Conservation (phyloP, 92 coral and sea anemone species). For the Isaurus tuberculatus region DNA sequence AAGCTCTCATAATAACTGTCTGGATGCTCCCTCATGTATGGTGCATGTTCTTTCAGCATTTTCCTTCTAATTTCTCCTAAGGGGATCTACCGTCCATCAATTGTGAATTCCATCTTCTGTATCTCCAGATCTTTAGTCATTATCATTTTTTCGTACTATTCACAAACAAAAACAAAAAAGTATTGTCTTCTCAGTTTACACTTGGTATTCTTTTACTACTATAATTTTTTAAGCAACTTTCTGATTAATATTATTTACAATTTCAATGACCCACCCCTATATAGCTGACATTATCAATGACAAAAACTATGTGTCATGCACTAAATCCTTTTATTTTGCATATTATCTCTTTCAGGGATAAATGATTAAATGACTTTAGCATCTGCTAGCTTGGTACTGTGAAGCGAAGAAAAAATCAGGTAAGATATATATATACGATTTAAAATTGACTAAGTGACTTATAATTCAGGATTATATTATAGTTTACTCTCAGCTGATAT, state of each 20-base stretch:
- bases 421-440: conserved; percentile 2
- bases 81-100: conserved; percentile 53
- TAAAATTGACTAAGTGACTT: conserved; percentile 4
- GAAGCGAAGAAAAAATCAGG: conserved; percentile 14
- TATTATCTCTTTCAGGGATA: conserved; percentile 28
- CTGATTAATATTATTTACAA: neutral
- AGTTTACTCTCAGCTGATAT: neutral
- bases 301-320: conserved; percentile 17
- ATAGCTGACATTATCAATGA: neutral
- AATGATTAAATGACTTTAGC: conserved; percentile 24
- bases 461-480: conserved; percentile 1
- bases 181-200: conserved; percentile 18
- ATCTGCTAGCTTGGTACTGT: conserved; percentile 21
- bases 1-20: conserved; percentile 30
- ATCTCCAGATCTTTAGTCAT: conserved; percentile 19
- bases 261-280: conserved; percentile 9
- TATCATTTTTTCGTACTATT: conserved; percentile 10
- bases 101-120: neutral
- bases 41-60: conserved; percentile 34
- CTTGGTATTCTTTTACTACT: conserved; percentile 11
- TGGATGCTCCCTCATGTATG: conserved; percentile 4
- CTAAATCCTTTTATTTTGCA: conserved; percentile 20
- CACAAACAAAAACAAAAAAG: conserved; percentile 17
- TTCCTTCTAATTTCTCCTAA: conserved; percentile 31
- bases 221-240: neutral